Base-by-base conservation (phyloP, 2,888 invertebrate species). In the Lasioglossum lativentre region DNA sequence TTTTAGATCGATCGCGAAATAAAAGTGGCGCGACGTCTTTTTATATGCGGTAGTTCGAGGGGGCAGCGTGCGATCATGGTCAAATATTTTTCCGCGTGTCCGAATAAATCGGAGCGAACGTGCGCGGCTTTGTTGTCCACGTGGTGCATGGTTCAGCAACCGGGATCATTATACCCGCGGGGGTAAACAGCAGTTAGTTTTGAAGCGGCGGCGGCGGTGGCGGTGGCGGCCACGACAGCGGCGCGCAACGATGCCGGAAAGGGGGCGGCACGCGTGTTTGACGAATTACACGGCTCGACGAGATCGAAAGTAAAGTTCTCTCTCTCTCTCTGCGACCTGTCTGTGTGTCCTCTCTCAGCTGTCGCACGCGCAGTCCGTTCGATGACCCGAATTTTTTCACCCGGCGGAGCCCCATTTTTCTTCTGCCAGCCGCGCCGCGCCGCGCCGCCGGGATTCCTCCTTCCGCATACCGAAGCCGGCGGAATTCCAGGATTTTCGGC, bases 241-340 rank as follows among this genome's bases (percentile, higher is more conserved):
- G 45, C 76, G 75, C 56, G n/a, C 45, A 59, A 72, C 73, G 82
- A 73, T 56, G 59, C 27, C 63, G 70, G 75, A 38, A 76, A 78
- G 73, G 72, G 38, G 74, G 59, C n/a, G 74, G 73, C 73, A 73
- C 75, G 78, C 85, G 86, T 80, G 77, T 80, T 83, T 83, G 70
- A 81, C 83, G 86, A 83, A 86, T 87, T 81, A 83, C 87, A 80
- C 78, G 87, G 75, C 40, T 76, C 84, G 75, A 73, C 86, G 90
- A 90, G 86, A 90, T 90, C 85, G 90, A 90, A 88, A 90, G 90
- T 90, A 85, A 88, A 88, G 77, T 76, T 79, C 75, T 70, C 77
- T 73, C 76, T 75, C 59, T 63, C 59, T 27, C 59, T 59, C 59
- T 63, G n/a, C n/a, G n/a, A 56, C n/a, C 63, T 19, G 74, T 42